These are phyloP conservation scores for Lasius fuliginosus DNA, from an alignment of 2,888 invertebrate genomes.

Conservation along the genomic window DNA sequence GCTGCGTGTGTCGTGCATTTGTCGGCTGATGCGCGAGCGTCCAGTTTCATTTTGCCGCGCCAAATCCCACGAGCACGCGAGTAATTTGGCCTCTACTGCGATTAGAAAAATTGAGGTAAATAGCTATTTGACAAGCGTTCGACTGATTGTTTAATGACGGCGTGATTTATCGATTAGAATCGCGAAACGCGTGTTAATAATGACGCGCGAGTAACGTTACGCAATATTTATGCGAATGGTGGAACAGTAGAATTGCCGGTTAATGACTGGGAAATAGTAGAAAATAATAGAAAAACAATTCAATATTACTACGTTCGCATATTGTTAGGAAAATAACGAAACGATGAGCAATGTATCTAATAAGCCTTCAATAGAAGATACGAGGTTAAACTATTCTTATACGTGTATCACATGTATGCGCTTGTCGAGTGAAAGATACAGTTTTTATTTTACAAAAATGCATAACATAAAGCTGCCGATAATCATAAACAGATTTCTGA, in stretches of 20 bases:
- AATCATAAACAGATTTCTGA: slow-evolving; percentile 30
- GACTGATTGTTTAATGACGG: slow-evolving; percentile 37
- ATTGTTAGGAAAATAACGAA: neutral
- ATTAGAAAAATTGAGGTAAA: slow-evolving; percentile 42
- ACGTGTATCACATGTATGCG: slow-evolving; percentile 1
- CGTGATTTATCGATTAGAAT: slow-evolving; percentile 40
- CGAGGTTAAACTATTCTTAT: slow-evolving; percentile 6
- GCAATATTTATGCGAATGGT: slow-evolving; percentile 10
- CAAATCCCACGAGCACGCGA: slow-evolving; percentile 6
- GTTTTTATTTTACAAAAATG: slow-evolving; percentile 26
- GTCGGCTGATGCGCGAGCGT: slow-evolving; percentile 34
- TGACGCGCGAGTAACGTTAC: slow-evolving; percentile 7
- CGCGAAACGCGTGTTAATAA: slow-evolving; percentile 21
- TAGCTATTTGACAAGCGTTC: slow-evolving; percentile 31
- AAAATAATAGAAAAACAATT: slow-evolving; percentile 28
- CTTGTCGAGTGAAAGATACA: slow-evolving; percentile 14
- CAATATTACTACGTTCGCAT: neutral
- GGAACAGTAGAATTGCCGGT: neutral
- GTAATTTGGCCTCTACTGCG: slow-evolving; percentile 21
- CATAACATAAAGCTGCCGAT: slow-evolving; percentile 29
- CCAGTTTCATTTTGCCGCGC: slow-evolving; percentile 46
- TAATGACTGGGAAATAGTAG: slow-evolving; percentile 11
- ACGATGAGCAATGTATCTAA: slow-evolving; percentile 2
- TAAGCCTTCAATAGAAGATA: slow-evolving; percentile 9
- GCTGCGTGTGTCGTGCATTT: slow-evolving; percentile 22